A percentile compares a stretch with the other conserved stretches of the same genome.
phyloP scores from a whole-genome alignment of 1,140 invertebrate species.

The Drosophila sulfurigaster region DNA sequence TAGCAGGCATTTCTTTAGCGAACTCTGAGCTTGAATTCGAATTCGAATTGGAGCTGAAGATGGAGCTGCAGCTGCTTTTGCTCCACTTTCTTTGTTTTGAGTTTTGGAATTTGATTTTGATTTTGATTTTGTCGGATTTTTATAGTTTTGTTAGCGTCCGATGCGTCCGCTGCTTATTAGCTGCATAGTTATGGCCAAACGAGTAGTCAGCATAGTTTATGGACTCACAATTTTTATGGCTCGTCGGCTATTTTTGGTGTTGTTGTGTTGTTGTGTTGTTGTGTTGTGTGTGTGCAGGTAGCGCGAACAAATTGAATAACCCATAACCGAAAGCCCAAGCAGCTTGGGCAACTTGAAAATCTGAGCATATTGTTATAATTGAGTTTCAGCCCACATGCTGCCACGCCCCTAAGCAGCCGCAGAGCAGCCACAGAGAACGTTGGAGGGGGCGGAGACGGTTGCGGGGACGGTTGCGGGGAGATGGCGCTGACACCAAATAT shows the following conservation, averaged over 20 bases:
- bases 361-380: constrained; percentile 85
- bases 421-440: not conserved
- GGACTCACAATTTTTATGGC: constrained; percentile 37
- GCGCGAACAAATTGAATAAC: constrained; percentile 68
- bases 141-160: not conserved
- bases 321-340: not conserved
- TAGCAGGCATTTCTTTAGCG: constrained; percentile 74
- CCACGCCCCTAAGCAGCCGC: constrained; percentile 57
- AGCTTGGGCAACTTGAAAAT: constrained; percentile 54
- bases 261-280: too few species aligned
- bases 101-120: constrained; percentile 23
- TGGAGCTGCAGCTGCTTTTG: constrained; percentile 22
- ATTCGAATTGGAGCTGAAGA: not conserved
- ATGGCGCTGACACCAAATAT: constrained; percentile 81
- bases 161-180: constrained; percentile 62
- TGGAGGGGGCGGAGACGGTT: not conserved
- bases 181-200: constrained; percentile 71
- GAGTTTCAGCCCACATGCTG: constrained; percentile 73
- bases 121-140: not conserved
- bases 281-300: constrained; percentile 30
- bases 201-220: constrained; percentile 66
- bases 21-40: constrained; percentile 1
- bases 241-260: constrained; percentile 35
- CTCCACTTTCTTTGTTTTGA: constrained; percentile 72
- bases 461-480: constrained; percentile 5